A percentile compares a stretch with the other conserved stretches of the same genome.
phyloP scores from a whole-genome alignment of 2,113 vertebrate genomes.

The Conger conger region DNA sequence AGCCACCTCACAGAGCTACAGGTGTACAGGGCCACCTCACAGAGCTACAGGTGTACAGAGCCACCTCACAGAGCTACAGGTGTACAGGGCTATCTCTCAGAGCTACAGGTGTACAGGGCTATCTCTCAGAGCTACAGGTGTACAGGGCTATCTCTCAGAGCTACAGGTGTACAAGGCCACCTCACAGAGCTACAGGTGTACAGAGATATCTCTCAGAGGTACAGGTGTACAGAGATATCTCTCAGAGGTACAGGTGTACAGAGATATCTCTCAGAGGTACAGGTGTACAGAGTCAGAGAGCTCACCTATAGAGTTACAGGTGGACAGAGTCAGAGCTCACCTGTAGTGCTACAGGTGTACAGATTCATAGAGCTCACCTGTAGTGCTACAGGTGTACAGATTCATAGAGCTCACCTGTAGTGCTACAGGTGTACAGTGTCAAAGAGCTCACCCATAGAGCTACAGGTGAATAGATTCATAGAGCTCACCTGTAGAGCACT shows the following conservation, averaged over 20 bases:
- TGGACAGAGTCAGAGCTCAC: conserved; percentile 4
- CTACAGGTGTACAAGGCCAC: too few relatives aligned
- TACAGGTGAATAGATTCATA: conserved; percentile 5
- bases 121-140: too few relatives aligned
- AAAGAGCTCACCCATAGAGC: not conserved
- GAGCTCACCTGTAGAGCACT: too few relatives aligned
- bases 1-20: not conserved
- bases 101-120: too few relatives aligned
- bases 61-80: too few relatives aligned
- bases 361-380: not conserved
- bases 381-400: not conserved
- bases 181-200: too few relatives aligned
- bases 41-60: too few relatives aligned
- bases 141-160: too few relatives aligned
- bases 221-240: not conserved
- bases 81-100: too few relatives aligned
- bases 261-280: not conserved
- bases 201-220: too few relatives aligned
- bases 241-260: not conserved
- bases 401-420: not conserved
- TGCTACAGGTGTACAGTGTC: not conserved
- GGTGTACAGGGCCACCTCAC: not conserved
- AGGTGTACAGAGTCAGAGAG: not conserved
- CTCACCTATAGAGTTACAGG: conserved; percentile 4
- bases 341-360: too few relatives aligned